A percentile compares a stretch with the other conserved stretches of the same genome.
phyloP scores from a whole-genome alignment of 2,797 vertebrate genomes.

The Knipowitschia caucasica region DNA sequence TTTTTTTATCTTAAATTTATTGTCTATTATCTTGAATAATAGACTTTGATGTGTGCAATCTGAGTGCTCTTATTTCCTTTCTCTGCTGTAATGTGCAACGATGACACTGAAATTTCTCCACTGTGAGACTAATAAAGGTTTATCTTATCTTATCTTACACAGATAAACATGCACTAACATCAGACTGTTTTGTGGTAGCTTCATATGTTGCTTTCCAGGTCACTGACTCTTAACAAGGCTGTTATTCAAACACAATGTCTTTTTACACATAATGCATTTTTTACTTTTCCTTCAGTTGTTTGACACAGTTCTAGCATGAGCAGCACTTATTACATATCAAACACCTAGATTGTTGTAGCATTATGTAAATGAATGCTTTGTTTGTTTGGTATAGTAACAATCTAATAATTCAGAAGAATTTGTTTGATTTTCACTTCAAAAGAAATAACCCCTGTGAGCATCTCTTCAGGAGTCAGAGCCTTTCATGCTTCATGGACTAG shows the following conservation, averaged over 20 bases:
- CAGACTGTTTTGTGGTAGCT: no score
- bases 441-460: constrained; percentile 2
- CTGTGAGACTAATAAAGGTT: no score
- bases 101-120: no score
- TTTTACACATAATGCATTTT: neutral
- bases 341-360: neutral
- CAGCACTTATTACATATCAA: neutral
- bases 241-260: neutral
- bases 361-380: neutral
- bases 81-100: no score
- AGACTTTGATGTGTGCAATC: no score
- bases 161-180: no score
- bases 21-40: no score
- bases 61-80: no score
- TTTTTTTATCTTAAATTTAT: no score
- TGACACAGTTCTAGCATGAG: neutral
- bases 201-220: no score
- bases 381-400: constrained; percentile 3
- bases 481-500: constrained; percentile 10
- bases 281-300: neutral
- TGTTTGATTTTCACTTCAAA: constrained; percentile 28
- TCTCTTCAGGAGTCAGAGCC: constrained; percentile 6
- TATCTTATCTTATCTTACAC: no score
- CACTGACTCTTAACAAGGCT: neutral
- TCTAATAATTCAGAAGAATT: constrained; percentile 9